phyloP scores from a whole-genome alignment of 2,797 vertebrate genomes.

The Acomys russatus region DNA sequence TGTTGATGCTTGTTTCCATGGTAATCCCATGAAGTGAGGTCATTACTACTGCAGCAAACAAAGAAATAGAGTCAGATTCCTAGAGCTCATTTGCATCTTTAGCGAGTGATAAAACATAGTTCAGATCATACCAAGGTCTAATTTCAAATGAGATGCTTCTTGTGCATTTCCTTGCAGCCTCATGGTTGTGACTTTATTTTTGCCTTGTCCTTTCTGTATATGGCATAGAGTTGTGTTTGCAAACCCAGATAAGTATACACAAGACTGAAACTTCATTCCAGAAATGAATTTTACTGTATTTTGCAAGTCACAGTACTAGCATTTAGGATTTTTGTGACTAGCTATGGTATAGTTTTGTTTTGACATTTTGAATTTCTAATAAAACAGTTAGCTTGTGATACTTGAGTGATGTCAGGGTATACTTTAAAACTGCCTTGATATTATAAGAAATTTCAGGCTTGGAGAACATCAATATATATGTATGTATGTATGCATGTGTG shows the following conservation, averaged over 20 bases:
- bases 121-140: not conserved
- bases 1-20: not conserved
- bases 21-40: not conserved
- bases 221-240: not conserved
- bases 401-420: conserved; percentile 60
- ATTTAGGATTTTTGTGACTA: conserved; percentile 1
- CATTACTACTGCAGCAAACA: not conserved
- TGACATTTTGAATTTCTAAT: conserved; percentile 69
- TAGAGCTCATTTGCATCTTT: not conserved
- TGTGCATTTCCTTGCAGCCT: not conserved
- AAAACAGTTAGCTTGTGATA: conserved; percentile 51
- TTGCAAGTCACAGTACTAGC: not conserved
- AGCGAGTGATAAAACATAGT: not conserved
- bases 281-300: not conserved
- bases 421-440: conserved; percentile 70
- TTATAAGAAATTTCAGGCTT: conserved; percentile 52
- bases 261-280: conserved; percentile 7
- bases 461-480: not conserved
- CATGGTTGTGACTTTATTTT: not conserved
- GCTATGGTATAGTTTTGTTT: conserved; percentile 53
- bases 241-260: not conserved
- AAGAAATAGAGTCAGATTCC: not conserved
- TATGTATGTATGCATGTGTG: not conserved
- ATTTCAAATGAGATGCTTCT: conserved; percentile 3
- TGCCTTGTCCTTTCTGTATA: not conserved